Percentiles rank a stretch among this genome's conserved stretches.
These are phyloP conservation scores for Xiphydria camelus DNA, from an alignment of 2,888 invertebrate genomes.

Conservation along the genomic window DNA sequence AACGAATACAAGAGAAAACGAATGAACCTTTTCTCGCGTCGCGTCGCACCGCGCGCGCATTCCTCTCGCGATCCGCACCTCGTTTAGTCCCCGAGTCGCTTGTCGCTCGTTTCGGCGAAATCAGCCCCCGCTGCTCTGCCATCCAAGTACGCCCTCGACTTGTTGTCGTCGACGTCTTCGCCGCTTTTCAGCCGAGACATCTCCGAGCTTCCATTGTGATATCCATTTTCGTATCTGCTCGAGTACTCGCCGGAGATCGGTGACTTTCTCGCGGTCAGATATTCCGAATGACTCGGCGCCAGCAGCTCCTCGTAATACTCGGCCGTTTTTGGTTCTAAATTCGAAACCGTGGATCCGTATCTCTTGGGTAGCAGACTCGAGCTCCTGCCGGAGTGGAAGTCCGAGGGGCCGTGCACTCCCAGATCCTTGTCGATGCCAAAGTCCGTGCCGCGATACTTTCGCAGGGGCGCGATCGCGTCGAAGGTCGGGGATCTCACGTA, in stretches of 20 bases:
- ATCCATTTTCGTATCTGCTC: constrained; percentile 44
- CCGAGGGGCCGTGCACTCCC: constrained; percentile 24
- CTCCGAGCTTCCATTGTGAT: constrained; percentile 41
- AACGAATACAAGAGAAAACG: constrained; percentile 2
- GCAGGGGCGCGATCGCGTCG: constrained; percentile 26
- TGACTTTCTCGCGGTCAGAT: constrained; percentile 37
- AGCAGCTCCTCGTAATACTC: constrained; percentile 52
- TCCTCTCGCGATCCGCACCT: too few species aligned
- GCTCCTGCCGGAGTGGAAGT: constrained; percentile 25
- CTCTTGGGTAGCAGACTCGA: constrained; percentile 38
- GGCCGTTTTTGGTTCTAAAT: constrained; percentile 43
- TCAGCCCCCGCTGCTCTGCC: constrained; percentile 25
- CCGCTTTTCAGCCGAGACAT: too few species aligned
- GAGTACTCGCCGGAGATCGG: constrained; percentile 30
- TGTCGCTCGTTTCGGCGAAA: constrained; percentile 25
- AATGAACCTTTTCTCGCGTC: constrained; percentile 1
- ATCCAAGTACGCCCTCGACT: constrained; percentile 32
- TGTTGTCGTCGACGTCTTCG: too few species aligned
- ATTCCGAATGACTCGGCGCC: constrained; percentile 42
- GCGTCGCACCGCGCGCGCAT: too few species aligned
- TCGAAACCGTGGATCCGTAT: constrained; percentile 39
- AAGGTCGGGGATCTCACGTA: constrained; percentile 43
- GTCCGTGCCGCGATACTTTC: constrained; percentile 44
- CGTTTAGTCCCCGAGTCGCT: constrained; percentile 28
- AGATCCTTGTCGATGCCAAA: constrained; percentile 36